These are phyloP conservation scores for Stegana nigrithorax DNA, from an alignment of 2,888 invertebrate genomes.

Conservation along the genomic window DNA sequence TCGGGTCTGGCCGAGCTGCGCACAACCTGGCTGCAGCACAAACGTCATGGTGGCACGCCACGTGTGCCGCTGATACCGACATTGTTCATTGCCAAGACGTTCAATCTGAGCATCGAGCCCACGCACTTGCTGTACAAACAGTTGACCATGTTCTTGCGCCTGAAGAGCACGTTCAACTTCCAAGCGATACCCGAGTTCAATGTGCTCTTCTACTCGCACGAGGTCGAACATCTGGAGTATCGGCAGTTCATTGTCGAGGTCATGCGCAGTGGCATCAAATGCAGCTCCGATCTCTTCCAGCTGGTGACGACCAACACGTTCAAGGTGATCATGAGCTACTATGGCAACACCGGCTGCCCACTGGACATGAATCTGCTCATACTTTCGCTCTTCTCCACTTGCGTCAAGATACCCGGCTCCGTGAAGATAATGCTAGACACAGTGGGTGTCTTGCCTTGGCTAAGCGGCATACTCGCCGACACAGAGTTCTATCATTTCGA, in stretches of 20 bases:
- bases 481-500: constrained; percentile 67
- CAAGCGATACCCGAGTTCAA: constrained; percentile 88
- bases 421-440: constrained; percentile 75
- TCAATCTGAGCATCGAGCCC: constrained; percentile 80
- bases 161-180: constrained; percentile 82
- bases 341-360: constrained; percentile 75
- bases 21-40: constrained; percentile 61
- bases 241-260: constrained; percentile 83
- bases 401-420: constrained; percentile 75
- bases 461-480: constrained; percentile 68
- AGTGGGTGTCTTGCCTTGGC: constrained; percentile 80
- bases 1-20: constrained; percentile 59
- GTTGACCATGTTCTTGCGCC: constrained; percentile 81
- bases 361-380: constrained; percentile 75
- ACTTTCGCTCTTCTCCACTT: constrained; percentile 74
- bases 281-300: constrained; percentile 79
- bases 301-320: constrained; percentile 80
- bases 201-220: constrained; percentile 83
- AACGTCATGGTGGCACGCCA: constrained; percentile 63
- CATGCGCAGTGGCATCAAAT: constrained; percentile 81
- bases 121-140: constrained; percentile 81
- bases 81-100: constrained; percentile 63
- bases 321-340: constrained; percentile 82
- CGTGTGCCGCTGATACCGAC: constrained; percentile 64
- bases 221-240: constrained; percentile 76